Percentiles rank a stretch among this genome's conserved stretches.
Conservation (phyloP, 1,140 invertebrate genomes). For the Aphelinus atriplicis region DNA sequence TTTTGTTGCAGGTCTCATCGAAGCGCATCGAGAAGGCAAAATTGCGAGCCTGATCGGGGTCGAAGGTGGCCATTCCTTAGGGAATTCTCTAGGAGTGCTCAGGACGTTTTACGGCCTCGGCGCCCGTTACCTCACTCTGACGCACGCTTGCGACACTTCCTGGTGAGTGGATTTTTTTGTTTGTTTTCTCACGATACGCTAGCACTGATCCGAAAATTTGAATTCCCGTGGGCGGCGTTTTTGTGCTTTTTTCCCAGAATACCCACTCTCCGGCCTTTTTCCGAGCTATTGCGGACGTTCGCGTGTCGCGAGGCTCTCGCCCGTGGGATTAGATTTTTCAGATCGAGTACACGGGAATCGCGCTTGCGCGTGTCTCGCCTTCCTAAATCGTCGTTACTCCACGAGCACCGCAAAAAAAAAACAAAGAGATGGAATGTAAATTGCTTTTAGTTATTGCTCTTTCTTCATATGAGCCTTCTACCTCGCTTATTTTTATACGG, state of each 20-base stretch:
- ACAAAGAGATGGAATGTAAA: slow-evolving; percentile 1
- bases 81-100: slow-evolving; percentile 83
- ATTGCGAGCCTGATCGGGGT: slow-evolving; percentile 74
- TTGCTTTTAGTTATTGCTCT: slow-evolving; percentile 17
- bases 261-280: neutral
- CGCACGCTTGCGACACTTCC: slow-evolving; percentile 76
- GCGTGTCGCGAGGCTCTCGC: slow-evolving; percentile 4
- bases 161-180: slow-evolving; percentile 66
- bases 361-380: slow-evolving; percentile 14
- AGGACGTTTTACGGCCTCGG: slow-evolving; percentile 86
- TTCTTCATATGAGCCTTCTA: neutral
- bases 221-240: slow-evolving; percentile 1
- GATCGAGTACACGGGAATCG: neutral
- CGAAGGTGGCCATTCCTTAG: slow-evolving; percentile 83
- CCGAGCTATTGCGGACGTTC: too few relatives aligned
- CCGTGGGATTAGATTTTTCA: slow-evolving; percentile 30
- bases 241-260: neutral
- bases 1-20: slow-evolving; percentile 60
- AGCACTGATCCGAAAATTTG: slow-evolving; percentile 13
- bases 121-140: slow-evolving; percentile 77
- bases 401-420: neutral
- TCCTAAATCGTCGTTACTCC: slow-evolving; percentile 8
- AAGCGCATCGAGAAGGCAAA: slow-evolving; percentile 69
- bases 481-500: too few relatives aligned
- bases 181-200: slow-evolving; percentile 5